Evolutionary conservation across 2,888 invertebrate species (phyloP), one percentile per base, ranked within the genome.

Genomic region (Tetragonisca angustula): DNA sequence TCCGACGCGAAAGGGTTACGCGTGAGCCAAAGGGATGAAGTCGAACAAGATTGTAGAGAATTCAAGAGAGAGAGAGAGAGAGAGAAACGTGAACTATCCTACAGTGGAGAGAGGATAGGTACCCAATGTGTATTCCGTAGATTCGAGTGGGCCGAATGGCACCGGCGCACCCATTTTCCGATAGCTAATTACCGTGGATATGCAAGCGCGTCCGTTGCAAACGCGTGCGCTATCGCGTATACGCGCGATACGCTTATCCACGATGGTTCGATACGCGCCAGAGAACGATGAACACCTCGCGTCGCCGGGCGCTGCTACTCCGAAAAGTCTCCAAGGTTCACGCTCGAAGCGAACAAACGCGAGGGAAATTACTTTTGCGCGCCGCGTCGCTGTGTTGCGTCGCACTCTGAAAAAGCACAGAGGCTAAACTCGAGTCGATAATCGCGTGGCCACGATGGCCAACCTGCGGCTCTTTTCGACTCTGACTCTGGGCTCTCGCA

Each of bases 141-240:
- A 72, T 83, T 76, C 78, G 72, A 81, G 79, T 77, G 70, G 83
- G 64, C 81, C 85, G 88, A 74, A 79, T 76, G 64, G 64, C 64
- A 21, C 43, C 64, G 83, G 81, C 81, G 85, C 83, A 79, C 85
- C 85, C 84, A 84, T 79, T 81, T 77, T 73, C 85, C 81, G 83
- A 83, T 83, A 71, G 83, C 83, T 83, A 83, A 83, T 90, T 90
- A 89, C 85, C 86, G 73, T 71, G 83, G 81, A 83, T 86, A 86
- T 81, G 79, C 84, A 64, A 78, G 75, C 83, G 87, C 77, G 71
- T 78, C 72, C 65, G 67, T 78, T 76, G 71, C 49, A 32, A 73
- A 74, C 81, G 74, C 78, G 72, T 64, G 75, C 80, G 79, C 32
- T 72, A 68, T 64, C 81, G 80, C 78, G 62, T 79, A 74, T 76